Evolutionary conservation across 2,888 invertebrate genomes (phyloP), one percentile per base, ranked within the genome.

Genomic region (Ophioninae sp.): DNA sequence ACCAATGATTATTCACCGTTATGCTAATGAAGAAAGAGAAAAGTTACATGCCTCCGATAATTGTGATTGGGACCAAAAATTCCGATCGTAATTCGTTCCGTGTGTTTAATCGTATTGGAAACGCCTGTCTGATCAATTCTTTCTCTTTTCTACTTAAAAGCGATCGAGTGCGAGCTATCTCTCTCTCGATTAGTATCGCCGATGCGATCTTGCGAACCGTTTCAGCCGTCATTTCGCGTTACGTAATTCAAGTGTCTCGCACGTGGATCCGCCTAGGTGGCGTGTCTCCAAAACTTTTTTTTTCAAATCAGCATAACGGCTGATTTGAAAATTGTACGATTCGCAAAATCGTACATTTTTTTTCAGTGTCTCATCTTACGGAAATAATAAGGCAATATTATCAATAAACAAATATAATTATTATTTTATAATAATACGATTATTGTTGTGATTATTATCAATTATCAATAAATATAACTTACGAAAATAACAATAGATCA

Each of bases 231-330:
- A 69, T 69, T 74, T 78, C 21, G 20, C 13, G 64, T 83, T 83
- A 81, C 74, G 78, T 65, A 83, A 83, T 65, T 70, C 77, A 41
- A 80, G 68, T n/a, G 56, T 41, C 41, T 17, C 61, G 21, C 50
- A 20, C 50, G 68, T 44, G 44, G 0, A 44, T 10, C 10, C 13
- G 75, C 39, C 37, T 50, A 64, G 39, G 75, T 56, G 57, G 57
- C 17, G 23, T 39, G 44, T 30, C 62, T 57, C 59, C 23, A 78
- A 81, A 74, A 81, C 50, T 74, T 74, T 74, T 69, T 74, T 56
- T 69, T 74, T 56, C 23, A 69, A 80, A 72, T 64, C 64, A 69
- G 65, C 80, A 83, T 81, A 81, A 80, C n/a, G n/a, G n/a, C n/a
- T n/a, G n/a, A n/a, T n/a, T n/a, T n/a, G n/a, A n/a, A n/a, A n/a